A percentile compares a stretch with the other conserved stretches of the same genome.
Evolutionary conservation across 1,140 invertebrate species (phyloP).

Genomic region (Phymorhynchus buccinoides): DNA sequence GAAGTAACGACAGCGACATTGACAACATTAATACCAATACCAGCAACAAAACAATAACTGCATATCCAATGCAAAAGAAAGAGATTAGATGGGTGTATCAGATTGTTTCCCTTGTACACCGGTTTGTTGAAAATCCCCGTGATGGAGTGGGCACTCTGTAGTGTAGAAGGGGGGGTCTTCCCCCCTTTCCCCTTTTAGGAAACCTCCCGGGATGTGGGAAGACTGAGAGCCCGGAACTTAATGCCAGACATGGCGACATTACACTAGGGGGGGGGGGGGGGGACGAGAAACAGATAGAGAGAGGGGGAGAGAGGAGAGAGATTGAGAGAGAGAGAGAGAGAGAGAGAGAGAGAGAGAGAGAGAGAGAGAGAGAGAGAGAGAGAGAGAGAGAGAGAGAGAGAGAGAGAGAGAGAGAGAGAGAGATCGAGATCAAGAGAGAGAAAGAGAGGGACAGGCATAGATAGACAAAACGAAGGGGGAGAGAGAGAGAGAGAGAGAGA

Average conservation of each 20-base stretch:
- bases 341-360: constrained; percentile 20
- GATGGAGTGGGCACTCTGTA: background rate
- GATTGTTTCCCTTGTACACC: background rate
- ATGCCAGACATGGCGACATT: background rate
- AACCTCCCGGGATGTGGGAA: background rate
- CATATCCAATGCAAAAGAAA: no score
- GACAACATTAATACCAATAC: no score
- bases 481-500: constrained; percentile 21
- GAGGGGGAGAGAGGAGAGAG: no score
- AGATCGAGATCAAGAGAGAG: constrained; percentile 5
- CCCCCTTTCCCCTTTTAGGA: background rate
- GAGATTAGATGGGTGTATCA: background rate
- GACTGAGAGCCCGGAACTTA: background rate
- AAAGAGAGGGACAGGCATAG: constrained; percentile 10
- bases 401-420: constrained; percentile 19
- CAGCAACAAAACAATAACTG: no score
- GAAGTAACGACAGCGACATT: no score
- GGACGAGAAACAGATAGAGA: background rate
- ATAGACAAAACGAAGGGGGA: no score
- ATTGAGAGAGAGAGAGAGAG: no score
- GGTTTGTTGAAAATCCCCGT: background rate
- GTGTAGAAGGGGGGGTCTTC: background rate
- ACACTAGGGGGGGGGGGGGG: background rate
- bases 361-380: constrained; percentile 20
- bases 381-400: constrained; percentile 18